These are phyloP conservation scores for Lasioglossum vierecki DNA, from an alignment of 2,888 invertebrate genomes.

Conservation along the genomic window DNA sequence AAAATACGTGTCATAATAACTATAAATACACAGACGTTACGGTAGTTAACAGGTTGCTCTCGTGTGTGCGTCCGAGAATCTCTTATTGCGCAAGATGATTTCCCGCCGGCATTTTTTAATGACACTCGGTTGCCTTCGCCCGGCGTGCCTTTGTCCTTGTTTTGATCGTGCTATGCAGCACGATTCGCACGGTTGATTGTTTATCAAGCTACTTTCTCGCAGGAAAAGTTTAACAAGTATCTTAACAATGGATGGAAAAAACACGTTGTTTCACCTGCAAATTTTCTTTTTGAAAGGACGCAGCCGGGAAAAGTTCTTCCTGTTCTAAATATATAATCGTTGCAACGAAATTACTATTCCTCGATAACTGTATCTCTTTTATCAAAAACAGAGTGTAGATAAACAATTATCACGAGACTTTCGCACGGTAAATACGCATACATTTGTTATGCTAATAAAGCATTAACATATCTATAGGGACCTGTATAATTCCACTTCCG, in stretches of 20 bases:
- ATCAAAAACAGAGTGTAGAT: background rate
- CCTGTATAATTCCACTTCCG: background rate
- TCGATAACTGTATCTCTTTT: background rate
- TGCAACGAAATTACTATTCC: background rate
- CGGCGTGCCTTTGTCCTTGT: constrained; percentile 24
- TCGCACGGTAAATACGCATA: background rate
- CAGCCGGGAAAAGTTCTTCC: too few relatives aligned
- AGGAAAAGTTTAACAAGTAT: background rate
- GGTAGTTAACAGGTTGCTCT: background rate
- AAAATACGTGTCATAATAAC: constrained; percentile 6
- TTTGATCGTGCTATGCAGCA: constrained; percentile 25
- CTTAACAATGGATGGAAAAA: background rate
- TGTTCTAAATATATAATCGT: too few relatives aligned
- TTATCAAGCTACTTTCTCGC: constrained; percentile 40
- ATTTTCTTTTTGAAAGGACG: background rate
- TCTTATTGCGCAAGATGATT: background rate
- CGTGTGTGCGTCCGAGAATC: background rate
- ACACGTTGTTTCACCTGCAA: background rate
- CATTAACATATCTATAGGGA: background rate
- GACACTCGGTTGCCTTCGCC: background rate
- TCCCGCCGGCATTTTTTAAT: background rate
- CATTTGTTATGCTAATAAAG: background rate
- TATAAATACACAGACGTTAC: background rate
- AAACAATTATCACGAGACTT: background rate
- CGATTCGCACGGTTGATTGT: constrained; percentile 49